Conservation (phyloP, 2,888 invertebrate species). For the Aporophyla nigra region DNA sequence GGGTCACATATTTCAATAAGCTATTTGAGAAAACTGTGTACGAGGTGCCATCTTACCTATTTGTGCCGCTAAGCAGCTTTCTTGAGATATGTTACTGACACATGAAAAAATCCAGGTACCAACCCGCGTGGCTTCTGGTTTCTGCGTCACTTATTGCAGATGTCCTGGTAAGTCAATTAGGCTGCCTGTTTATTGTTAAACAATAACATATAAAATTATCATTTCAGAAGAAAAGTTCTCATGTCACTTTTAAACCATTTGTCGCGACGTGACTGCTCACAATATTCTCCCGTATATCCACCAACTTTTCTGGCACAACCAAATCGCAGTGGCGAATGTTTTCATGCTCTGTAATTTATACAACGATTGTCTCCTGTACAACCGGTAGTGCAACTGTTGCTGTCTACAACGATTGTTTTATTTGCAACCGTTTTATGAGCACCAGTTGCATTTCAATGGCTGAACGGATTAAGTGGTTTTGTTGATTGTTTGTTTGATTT, state of each 20-base stretch:
- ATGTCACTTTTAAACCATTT: not conserved
- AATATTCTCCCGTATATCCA: slow-evolving; percentile 22
- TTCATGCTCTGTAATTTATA: slow-evolving; percentile 79
- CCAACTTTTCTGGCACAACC: slow-evolving; percentile 77
- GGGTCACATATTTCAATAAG: too few relatives aligned
- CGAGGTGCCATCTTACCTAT: too few relatives aligned
- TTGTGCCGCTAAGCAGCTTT: too few relatives aligned
- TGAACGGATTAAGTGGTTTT: slow-evolving; percentile 52
- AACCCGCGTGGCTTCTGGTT: too few relatives aligned
- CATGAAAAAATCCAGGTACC: too few relatives aligned
- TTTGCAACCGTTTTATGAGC: slow-evolving; percentile 62
- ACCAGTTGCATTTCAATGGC: slow-evolving; percentile 52
- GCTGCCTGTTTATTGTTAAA: too few relatives aligned
- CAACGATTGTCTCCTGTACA: slow-evolving; percentile 72
- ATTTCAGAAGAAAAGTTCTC: too few relatives aligned
- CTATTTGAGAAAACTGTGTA: too few relatives aligned
- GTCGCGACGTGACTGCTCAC: not conserved
- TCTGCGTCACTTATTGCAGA: too few relatives aligned
- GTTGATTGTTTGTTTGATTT: slow-evolving; percentile 40
- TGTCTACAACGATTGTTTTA: slow-evolving; percentile 61
- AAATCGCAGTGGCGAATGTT: slow-evolving; percentile 76
- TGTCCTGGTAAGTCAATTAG: too few relatives aligned
- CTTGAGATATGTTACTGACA: too few relatives aligned
- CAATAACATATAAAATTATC: too few relatives aligned
- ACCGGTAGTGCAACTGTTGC: slow-evolving; percentile 76